A percentile compares a stretch with the other conserved stretches of the same genome.
Conservation (phyloP, 92 coral and sea anemone genomes). For the Pocillopora grandis region DNA sequence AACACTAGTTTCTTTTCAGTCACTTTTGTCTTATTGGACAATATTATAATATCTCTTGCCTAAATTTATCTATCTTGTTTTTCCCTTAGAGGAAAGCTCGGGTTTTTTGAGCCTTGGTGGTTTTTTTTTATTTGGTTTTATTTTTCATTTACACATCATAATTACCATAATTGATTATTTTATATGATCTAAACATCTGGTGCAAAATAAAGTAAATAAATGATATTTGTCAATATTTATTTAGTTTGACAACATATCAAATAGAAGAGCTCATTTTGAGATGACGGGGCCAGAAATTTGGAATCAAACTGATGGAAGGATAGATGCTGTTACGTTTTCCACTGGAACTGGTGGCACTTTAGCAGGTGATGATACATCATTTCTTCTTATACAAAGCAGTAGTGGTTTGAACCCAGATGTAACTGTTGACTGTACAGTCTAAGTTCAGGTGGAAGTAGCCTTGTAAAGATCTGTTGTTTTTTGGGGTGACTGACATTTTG, state of each 20-base stretch:
- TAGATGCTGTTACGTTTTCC: slow-evolving; percentile 88
- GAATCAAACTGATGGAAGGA: slow-evolving; percentile 94
- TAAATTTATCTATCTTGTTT: no score
- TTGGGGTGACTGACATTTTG: no score
- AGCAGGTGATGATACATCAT: slow-evolving; percentile 67
- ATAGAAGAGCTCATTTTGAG: slow-evolving; percentile 93
- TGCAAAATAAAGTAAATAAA: neutral
- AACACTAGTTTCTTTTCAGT: no score
- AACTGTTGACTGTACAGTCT: no score
- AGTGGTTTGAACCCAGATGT: neutral
- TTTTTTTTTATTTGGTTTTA: no score
- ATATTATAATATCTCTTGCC: no score
- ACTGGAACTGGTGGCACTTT: slow-evolving; percentile 98
- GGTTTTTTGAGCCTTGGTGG: neutral
- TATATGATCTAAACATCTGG: no score
- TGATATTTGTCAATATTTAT: neutral
- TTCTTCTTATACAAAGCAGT: neutral
- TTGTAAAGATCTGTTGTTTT: no score
- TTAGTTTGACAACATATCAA: slow-evolving; percentile 97
- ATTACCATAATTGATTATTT: no score
- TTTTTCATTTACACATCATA: neutral
- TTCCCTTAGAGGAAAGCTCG: no score
- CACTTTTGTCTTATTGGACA: no score
- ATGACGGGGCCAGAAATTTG: slow-evolving; percentile 99
- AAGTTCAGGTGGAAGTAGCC: no score